Base-by-base conservation (phyloP, 1,140 invertebrate genomes). In the Drosophila biarmipes region DNA sequence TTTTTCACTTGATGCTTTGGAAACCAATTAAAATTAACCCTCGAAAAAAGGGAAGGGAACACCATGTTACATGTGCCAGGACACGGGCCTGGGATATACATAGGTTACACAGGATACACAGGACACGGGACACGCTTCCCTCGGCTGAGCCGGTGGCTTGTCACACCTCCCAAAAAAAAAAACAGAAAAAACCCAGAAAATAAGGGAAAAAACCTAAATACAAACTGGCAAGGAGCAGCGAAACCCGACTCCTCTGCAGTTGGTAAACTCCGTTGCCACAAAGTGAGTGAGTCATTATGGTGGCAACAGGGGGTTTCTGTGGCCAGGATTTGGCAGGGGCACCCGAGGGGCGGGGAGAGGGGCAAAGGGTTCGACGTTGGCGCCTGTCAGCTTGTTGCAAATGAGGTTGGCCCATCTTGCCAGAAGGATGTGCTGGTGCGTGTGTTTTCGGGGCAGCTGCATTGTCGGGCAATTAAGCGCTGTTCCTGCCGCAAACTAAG, bases 241-340 rank as follows among this genome's bases (percentile, higher is more conserved):
- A 56, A 71, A 71, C 67, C 51, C 51, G 61, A 66, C 40, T 52
- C 58, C 59, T 43, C 45, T 64, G 45, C 58, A 63, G 43, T 49
- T 67, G 63, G 58, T 64, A 64, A 68, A 69, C 66, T 46, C 19
- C 12, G 40, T 31, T 46, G 66, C 66, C 66, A 21, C 64, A 56
- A 51, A 48, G 67, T 69, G 66, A 69, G 66, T 69, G 67, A 71
- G 67, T 71, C 67, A 71, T 71, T 69, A 69, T 46, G 51, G 66
- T 69, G 63, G 40, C 66, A 69, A 55, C 34, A 40, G 31, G 43
- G 58, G 63, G 58, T 31, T 40, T 66, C 15, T 67, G 63, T 64
- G 63, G 63, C 37, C 19, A 48, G 46, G 11, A 31, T 49, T 31
- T 31, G 48, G 29, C 34, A 7, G 15, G 48, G 48, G 29, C 11